Conservation (phyloP, 2,113 vertebrate species). For the Pluvialis apricaria region DNA sequence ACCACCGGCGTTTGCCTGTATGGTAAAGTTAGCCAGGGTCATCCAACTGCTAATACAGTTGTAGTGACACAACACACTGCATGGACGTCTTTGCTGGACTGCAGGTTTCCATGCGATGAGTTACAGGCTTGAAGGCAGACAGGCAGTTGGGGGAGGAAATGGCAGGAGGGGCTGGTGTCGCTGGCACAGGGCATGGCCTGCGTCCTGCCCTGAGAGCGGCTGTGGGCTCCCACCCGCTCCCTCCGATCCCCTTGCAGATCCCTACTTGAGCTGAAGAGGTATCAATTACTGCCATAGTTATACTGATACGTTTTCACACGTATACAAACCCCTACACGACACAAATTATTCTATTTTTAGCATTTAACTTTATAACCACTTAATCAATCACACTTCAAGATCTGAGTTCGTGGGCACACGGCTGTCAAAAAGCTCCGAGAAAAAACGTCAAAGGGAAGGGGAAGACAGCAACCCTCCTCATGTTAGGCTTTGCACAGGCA, state of each 20-base stretch:
- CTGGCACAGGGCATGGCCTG: fast-evolving
- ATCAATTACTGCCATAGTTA: neutral
- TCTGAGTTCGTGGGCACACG: neutral
- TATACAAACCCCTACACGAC: neutral
- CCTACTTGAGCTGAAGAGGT: neutral
- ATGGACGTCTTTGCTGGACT: neutral
- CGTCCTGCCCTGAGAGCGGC: fast-evolving
- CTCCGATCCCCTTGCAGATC: neutral
- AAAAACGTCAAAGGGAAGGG: neutral
- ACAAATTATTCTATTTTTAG: neutral
- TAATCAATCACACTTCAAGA: neutral
- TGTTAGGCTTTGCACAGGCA: neutral
- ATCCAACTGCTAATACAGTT: neutral
- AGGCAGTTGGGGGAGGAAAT: neutral
- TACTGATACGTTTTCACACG: neutral
- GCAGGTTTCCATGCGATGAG: neutral
- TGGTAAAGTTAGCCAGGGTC: neutral
- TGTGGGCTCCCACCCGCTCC: neutral
- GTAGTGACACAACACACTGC: fast-evolving
- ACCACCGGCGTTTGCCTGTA: neutral
- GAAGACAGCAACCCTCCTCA: neutral
- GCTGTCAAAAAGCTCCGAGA: neutral
- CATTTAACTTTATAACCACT: neutral
- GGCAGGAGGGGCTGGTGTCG: neutral
- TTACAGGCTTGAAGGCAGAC: neutral